phyloP scores from a whole-genome alignment of 2,113 vertebrate genomes.

The Eulacestoma nigropectus region DNA sequence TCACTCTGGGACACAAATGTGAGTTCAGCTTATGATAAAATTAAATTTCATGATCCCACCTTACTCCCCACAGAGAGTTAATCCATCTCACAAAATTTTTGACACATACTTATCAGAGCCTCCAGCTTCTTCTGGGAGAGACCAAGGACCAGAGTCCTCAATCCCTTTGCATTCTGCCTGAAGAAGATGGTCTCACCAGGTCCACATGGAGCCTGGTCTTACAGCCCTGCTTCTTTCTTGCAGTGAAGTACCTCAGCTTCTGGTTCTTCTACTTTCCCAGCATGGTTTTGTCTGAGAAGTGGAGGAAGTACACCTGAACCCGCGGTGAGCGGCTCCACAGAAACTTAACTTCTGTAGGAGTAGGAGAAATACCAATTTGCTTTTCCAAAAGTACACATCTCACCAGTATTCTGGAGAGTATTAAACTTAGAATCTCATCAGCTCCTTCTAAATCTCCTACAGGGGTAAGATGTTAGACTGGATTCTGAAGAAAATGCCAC shows the following conservation, averaged over 20 bases:
- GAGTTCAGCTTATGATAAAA: slow-evolving; percentile 12
- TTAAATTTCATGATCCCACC: neutral
- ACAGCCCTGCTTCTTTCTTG: neutral
- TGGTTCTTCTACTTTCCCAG: neutral
- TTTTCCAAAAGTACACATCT: neutral
- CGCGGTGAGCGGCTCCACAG: neutral
- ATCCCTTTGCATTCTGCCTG: neutral
- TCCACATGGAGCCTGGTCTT: neutral
- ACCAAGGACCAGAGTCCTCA: neutral
- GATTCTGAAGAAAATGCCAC: neutral
- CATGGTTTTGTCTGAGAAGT: neutral
- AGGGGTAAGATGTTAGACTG: neutral
- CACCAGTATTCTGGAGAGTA: neutral
- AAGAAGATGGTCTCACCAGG: neutral
- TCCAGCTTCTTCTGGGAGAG: neutral
- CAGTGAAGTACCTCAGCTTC: neutral
- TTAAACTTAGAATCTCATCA: neutral
- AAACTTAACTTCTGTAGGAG: neutral
- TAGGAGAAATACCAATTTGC: neutral
- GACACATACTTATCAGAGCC: neutral
- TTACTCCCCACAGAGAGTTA: neutral
- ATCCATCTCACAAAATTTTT: neutral
- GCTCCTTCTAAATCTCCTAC: neutral
- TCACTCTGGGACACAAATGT: slow-evolving; percentile 31
- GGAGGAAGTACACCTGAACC: neutral